These are phyloP conservation scores for Myopa testacea DNA, from an alignment of 2,888 invertebrate species.

Conservation along the genomic window DNA sequence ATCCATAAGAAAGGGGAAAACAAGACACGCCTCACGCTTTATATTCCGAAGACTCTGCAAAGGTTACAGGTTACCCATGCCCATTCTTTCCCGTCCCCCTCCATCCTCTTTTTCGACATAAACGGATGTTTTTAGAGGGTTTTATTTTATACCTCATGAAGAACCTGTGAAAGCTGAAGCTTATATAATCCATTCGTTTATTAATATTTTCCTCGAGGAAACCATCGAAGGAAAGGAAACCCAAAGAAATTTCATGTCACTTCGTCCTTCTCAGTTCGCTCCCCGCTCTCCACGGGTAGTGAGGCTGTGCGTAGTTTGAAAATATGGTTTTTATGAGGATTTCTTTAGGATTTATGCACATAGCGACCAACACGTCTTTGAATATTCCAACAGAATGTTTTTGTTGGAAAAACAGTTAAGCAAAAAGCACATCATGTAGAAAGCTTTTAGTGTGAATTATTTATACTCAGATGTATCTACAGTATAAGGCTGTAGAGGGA, in stretches of 20 bases:
- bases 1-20: not conserved
- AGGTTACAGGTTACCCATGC: not conserved
- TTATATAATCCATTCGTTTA: constrained; percentile 31
- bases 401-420: constrained; percentile 34
- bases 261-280: not conserved
- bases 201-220: constrained; percentile 16
- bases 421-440: constrained; percentile 62
- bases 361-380: constrained; percentile 37
- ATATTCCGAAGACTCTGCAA: not conserved
- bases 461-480: constrained; percentile 47
- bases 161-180: constrained; percentile 43
- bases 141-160: constrained; percentile 47
- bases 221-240: not conserved
- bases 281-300: not conserved
- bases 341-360: constrained; percentile 30
- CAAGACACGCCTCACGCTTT: not conserved
- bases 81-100: not conserved
- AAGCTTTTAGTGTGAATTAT: constrained; percentile 66
- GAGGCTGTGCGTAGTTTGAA: not conserved
- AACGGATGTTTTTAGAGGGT: constrained; percentile 60
- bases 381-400: constrained; percentile 50
- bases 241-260: not conserved
- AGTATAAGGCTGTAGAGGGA: constrained; percentile 9
- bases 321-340: constrained; percentile 11
- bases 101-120: constrained; percentile 46